These are phyloP conservation scores for Eupithecia pulchellata DNA, from an alignment of 2,888 invertebrate species.

Conservation along the genomic window DNA sequence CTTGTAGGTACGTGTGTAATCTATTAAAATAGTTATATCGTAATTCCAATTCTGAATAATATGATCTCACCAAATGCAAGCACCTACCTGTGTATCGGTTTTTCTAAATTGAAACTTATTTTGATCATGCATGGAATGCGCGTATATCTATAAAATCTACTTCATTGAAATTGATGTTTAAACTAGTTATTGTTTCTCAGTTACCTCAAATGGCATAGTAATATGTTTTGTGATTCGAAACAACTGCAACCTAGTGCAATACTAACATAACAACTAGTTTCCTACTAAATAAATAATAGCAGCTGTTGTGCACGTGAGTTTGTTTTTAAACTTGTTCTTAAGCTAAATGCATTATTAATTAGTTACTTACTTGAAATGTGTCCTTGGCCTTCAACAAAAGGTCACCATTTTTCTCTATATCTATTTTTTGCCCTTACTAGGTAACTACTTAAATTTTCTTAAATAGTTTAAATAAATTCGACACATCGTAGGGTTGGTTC, in stretches of 20 bases:
- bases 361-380: no score
- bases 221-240: conserved; percentile 6
- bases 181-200: not conserved
- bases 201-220: not conserved
- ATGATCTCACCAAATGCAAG: not conserved
- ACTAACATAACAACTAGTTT: conserved; percentile 18
- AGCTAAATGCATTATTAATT: not conserved
- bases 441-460: not conserved
- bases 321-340: not conserved
- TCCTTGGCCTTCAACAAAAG: no score
- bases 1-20: not conserved
- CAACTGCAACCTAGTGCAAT: not conserved
- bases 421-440: no score
- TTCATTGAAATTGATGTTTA: not conserved
- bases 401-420: no score
- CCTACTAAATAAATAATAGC: conserved; percentile 13
- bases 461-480: not conserved
- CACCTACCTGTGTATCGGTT: not conserved
- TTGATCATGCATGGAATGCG: not conserved
- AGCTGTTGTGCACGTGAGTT: not conserved
- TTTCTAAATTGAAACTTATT: not conserved
- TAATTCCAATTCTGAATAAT: not conserved
- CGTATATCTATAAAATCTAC: not conserved
- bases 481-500: not conserved
- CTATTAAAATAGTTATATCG: not conserved